These are phyloP conservation scores for Ernsta delagoae DNA, from an alignment of 2,888 invertebrate species.

Conservation along the genomic window DNA sequence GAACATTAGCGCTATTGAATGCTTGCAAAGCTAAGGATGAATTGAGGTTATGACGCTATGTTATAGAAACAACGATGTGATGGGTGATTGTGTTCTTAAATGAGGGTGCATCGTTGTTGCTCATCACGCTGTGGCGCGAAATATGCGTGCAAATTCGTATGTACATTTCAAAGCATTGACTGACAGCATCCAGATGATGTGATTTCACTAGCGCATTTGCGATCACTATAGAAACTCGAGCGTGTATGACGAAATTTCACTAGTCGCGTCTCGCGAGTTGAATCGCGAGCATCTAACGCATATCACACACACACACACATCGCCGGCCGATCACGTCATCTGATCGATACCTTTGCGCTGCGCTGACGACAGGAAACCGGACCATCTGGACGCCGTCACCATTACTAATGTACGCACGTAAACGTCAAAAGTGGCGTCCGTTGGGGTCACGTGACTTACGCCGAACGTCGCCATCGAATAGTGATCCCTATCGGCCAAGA, in stretches of 20 bases:
- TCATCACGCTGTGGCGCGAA: conserved; percentile 6
- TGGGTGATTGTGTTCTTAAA: not conserved
- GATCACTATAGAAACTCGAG: conserved; percentile 39
- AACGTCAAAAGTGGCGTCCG: conserved; percentile 72
- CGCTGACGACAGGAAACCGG: conserved; percentile 51
- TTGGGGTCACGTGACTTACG: conserved; percentile 70
- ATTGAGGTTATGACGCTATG: conserved; percentile 10
- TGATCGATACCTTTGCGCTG: conserved; percentile 46
- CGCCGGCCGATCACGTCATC: conserved; percentile 43
- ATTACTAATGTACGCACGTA: conserved; percentile 58
- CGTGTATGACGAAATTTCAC: conserved; percentile 45
- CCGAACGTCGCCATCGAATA: conserved; percentile 71
- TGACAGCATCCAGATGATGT: conserved; percentile 48
- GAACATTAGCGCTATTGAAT: conserved; percentile 1
- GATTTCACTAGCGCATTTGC: conserved; percentile 44
- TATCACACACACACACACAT: conserved; percentile 37
- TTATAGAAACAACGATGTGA: not conserved
- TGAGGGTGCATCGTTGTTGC: not conserved
- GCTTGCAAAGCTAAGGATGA: conserved; percentile 9
- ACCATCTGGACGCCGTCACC: conserved; percentile 63
- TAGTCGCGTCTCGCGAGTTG: conserved; percentile 30
- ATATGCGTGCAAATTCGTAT: conserved; percentile 25
- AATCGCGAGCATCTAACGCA: conserved; percentile 36
- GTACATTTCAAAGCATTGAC: conserved; percentile 37
- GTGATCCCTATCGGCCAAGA: conserved; percentile 72